A percentile compares a stretch with the other conserved stretches of the same genome.
These are phyloP conservation scores for Zosterops lateralis DNA, from an alignment of 2,113 vertebrate species.

Conservation along the genomic window DNA sequence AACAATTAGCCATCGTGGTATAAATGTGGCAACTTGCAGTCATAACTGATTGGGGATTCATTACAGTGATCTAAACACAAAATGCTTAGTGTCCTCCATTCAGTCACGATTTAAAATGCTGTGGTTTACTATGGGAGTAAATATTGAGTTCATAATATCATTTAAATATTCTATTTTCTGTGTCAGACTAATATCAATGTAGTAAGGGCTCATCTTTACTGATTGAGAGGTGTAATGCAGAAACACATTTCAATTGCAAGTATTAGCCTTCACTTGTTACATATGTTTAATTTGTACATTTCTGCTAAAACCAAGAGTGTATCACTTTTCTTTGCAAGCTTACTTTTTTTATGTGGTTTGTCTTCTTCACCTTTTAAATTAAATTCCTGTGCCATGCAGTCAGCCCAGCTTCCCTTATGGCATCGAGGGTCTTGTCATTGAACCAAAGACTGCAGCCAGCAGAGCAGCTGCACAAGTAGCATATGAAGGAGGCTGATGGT, in stretches of 20 bases:
- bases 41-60: not conserved
- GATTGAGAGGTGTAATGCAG: not conserved
- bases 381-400: not conserved
- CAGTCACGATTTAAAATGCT: not conserved
- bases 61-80: not conserved
- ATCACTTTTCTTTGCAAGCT: not conserved
- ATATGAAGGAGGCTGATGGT: not conserved
- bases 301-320: not conserved
- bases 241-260: not conserved
- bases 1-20: not conserved
- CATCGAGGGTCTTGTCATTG: not conserved
- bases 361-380: not conserved
- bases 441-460: not conserved
- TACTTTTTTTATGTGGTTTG: not conserved
- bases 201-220: not conserved
- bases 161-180: not conserved
- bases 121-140: not conserved
- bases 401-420: not conserved
- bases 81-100: not conserved
- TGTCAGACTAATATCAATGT: not conserved
- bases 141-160: not conserved
- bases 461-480: constrained; percentile 17
- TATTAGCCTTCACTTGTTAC: not conserved
- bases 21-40: not conserved
- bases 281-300: not conserved